phyloP scores from a whole-genome alignment of 2,113 vertebrate genomes.

The Galemys pyrenaicus region DNA sequence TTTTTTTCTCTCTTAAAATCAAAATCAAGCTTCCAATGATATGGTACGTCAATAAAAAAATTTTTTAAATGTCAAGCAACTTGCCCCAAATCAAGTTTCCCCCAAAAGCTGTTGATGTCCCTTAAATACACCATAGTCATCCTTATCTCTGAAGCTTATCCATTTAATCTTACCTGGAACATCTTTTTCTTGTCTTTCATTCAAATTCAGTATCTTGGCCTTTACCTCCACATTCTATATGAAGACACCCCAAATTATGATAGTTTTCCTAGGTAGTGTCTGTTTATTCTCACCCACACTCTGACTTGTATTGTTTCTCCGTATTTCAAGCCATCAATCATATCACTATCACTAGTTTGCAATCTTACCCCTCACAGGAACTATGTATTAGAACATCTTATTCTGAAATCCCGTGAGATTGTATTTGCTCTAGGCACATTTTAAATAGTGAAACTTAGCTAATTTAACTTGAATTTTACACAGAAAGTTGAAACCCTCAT shows the following conservation, averaged over 20 bases:
- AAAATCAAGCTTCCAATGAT: neutral
- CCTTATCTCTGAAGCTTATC: neutral
- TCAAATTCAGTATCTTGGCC: neutral
- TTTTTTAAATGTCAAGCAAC: no score
- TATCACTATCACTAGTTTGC: neutral
- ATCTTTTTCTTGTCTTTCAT: neutral
- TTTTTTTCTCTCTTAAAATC: no score
- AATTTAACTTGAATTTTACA: slow-evolving; percentile 8
- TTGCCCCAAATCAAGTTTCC: neutral
- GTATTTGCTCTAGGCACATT: neutral
- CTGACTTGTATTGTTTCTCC: neutral
- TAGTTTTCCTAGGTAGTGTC: neutral
- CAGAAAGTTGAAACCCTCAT: neutral
- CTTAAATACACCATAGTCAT: neutral
- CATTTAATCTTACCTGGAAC: neutral
- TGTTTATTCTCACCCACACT: neutral
- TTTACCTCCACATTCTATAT: neutral
- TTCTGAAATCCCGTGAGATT: neutral
- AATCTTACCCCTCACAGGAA: neutral
- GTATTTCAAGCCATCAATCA: neutral
- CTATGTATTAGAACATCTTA: neutral
- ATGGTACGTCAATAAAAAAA: no score
- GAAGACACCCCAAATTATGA: neutral
- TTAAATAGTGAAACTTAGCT: neutral
- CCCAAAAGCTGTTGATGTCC: neutral